Base-by-base conservation (phyloP, 2,888 invertebrate genomes). In the Pachydiplax longipennis region DNA sequence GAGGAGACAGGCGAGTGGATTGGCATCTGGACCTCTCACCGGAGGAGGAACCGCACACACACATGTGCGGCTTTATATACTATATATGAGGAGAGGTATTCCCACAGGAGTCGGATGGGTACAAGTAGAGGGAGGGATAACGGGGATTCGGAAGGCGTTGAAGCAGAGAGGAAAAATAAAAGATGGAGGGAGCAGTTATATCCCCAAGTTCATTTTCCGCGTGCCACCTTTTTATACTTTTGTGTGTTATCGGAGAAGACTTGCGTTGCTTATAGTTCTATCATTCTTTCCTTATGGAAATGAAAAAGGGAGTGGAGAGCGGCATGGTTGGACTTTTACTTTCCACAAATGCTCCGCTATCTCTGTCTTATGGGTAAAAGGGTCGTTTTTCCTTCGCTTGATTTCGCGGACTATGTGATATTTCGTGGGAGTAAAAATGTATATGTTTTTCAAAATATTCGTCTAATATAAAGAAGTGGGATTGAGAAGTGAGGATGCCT, bases 131-230 rank as follows among this genome's bases (percentile, higher is more conserved):
- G 12, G 31, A 22, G 83, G 83, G 58, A 61, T 83, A 58, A 48
- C 53, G 83, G 37, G 58, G 87, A 53, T 53, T 53, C 31, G 37
- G 87, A 61, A 61, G 61, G 35, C 31, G 83, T 48, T 83, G 53
- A 48, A 25, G n/a, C n/a, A n/a, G n/a, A n/a, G n/a, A n/a, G n/a
- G 48, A 48, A 48, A 48, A 83, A 53, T 25, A 82, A 53, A 83
- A 83, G 82, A 35, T 10, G 31, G 22, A 18, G 35, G 53, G 83
- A 35, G 48, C 53, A 82, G 82, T 82, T 82, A 53, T 53, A 82
- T 53, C 53, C 83, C 53, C 83, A 13, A 83, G 58, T 83, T 83
- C 83, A 83, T 83, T 83, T 58, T 35, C 31, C n/a, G 31, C 83
- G 73, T 15, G 15, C 48, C 18, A 18, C 53, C 18, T 53, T 53